Evolutionary conservation across 2,797 vertebrate species (phyloP), one percentile per base, ranked within the genome.

Genomic region (Melanogrammus aeglefinus): DNA sequence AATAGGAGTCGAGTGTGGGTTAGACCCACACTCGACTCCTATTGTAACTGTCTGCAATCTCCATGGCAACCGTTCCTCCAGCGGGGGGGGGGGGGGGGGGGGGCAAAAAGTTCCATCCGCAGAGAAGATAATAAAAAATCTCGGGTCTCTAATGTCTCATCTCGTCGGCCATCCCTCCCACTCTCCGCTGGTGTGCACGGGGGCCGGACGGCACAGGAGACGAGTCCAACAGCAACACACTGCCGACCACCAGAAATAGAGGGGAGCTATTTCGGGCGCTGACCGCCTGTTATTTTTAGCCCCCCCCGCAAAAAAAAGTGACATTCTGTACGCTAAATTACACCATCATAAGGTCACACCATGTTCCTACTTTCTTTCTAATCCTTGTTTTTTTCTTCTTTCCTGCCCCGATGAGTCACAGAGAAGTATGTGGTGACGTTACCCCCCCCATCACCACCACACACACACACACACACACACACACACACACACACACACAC

Each of bases 191-290:
- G 77, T 86, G 78, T 85, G 86, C 85, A 9, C 84, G 79, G 87
- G 86, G 87, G 86, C 8, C 80, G 84, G 77, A 87, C 84, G 80
- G 82, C 24, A 70, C 0, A 2, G 27, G 80, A 78, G 76, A 83
- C 78, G 83, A 72, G 74, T 93, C 94, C 94, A 94, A 94, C 86
- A 93, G 91, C 92, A 94, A 94, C 92, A 93, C 82, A 16, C 47
- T 51, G 18, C 47, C 47, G 47, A 51, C 36, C 79, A 81, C 86
- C 91, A 87, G 88, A 94, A 95, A 94, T 94, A 94, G 92, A 88
- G 85, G 81, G 86, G 16, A 51, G 89, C 94, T 95, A 95, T 95
- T 95, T 94, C 84, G 88, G 92, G 92, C 91, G 35, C 75, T 78
- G 87, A 78, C 77, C 13, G 74, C 73, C 77, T 86, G 86, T 92